phyloP scores from a whole-genome alignment of 2,113 vertebrate species.

The Malurus melanocephalus region DNA sequence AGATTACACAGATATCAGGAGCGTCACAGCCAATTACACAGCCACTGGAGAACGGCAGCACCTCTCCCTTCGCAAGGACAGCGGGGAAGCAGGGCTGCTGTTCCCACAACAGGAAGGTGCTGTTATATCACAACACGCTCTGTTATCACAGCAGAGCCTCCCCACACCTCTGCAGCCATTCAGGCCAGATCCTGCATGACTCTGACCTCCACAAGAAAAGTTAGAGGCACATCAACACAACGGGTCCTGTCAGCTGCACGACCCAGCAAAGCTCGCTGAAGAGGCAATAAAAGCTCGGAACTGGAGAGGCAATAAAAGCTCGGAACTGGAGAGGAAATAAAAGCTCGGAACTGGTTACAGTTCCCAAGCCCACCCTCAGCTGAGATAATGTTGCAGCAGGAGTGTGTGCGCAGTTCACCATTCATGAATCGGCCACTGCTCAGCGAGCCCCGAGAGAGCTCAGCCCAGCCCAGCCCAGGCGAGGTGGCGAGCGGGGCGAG shows the following conservation, averaged over 20 bases:
- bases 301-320: neutral
- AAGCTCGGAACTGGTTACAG: neutral
- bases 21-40: neutral
- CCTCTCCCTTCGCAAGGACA: neutral
- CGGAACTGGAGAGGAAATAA: neutral
- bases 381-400: neutral
- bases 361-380: neutral
- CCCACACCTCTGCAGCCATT: neutral
- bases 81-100: neutral
- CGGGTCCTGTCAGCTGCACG: neutral
- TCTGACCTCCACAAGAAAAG: neutral
- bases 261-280: neutral
- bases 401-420: neutral
- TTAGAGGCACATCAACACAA: neutral
- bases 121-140: neutral
- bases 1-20: slow-evolving; percentile 1
- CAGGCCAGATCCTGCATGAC: neutral
- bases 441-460: neutral
- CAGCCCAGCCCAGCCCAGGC: neutral
- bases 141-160: neutral
- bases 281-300: neutral
- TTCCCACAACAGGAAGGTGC: neutral
- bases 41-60: neutral
- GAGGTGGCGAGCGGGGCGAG: rapidly evolving
- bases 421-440: neutral